Evolutionary conservation across 2,113 vertebrate species (phyloP), one percentile per base, ranked within the genome.

Genomic region (Echinops telfairi): DNA sequence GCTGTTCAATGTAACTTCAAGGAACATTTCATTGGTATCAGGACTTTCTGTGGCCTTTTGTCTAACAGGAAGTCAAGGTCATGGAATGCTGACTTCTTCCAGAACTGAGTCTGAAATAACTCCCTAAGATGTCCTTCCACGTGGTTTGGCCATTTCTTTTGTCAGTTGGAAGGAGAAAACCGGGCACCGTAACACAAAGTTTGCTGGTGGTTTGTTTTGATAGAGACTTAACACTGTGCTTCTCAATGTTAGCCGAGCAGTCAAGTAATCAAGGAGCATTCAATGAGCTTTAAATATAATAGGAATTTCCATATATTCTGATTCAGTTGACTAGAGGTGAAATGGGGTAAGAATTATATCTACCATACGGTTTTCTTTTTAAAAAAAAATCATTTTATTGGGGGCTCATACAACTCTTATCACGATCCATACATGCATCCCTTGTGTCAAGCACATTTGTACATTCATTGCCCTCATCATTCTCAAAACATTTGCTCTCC

Each of bases 1-100:
- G 70, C 91, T 94, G 53, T 89, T 94, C 94, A 96, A 95, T 88
- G 83, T 89, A 92, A 91, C 64, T 57, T 89, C 96, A 91, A 94
- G 73, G 83, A 94, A 95, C 91, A 90, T 80, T 80, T 95, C 73
- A 86, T 95, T 94, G 88, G n/a, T 80, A 88, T 95, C 40, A 96
- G 89, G 83, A 88, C 86, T 96, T 91, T 90, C 47, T 90, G 78
- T 66, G 38, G 57, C 66, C 76, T 95, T 92, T 94, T 93, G 53
- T 90, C 76, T 91, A 76, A 90, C n/a, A 92, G 70, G n/a, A 92
- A 94, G 86, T 89, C 89, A 96, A 94, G 87, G 86, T 94, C 92
- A 94, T 86, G 43, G 88, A 87, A 62, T 53, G 40, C 78, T 89
- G 89, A 36, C 38, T 88, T 95, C 75, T 90, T 86, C 33, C 36